Percentiles rank a stretch among this genome's conserved stretches.
Conservation (phyloP, 2,113 vertebrate species). For the Cinclus cinclus region DNA sequence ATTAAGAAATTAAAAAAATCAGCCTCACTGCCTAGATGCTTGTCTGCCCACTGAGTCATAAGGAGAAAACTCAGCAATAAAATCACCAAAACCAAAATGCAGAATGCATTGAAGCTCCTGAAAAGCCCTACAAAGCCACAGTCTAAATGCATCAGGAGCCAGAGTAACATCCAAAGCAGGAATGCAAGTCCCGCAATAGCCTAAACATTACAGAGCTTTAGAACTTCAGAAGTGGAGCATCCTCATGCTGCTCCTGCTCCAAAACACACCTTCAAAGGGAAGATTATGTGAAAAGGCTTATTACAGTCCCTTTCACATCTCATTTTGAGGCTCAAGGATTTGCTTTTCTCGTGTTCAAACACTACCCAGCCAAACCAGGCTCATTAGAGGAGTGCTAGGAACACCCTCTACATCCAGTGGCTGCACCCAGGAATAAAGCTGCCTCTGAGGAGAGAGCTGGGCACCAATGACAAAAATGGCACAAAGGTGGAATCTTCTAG, state of each 20-base stretch:
- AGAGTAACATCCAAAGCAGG: neutral
- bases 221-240: neutral
- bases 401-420: neutral
- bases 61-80: neutral
- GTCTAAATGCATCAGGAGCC: neutral
- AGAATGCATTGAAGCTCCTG: neutral
- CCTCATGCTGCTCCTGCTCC: neutral
- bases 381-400: neutral
- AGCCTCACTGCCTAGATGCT: neutral
- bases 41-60: neutral
- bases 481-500: neutral
- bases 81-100: neutral
- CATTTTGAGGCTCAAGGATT: neutral
- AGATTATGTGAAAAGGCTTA: neutral
- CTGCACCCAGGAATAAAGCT: neutral
- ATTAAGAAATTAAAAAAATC: neutral
- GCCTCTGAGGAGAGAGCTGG: neutral
- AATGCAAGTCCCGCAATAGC: neutral
- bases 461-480: neutral
- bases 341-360: neutral
- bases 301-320: neutral
- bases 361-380: neutral
- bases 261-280: constrained; percentile 2
- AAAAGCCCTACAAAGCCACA: neutral
- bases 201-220: neutral